These are phyloP conservation scores for Hydrocynus forskahlii DNA, from an alignment of 2,797 vertebrate genomes.

Conservation along the genomic window DNA sequence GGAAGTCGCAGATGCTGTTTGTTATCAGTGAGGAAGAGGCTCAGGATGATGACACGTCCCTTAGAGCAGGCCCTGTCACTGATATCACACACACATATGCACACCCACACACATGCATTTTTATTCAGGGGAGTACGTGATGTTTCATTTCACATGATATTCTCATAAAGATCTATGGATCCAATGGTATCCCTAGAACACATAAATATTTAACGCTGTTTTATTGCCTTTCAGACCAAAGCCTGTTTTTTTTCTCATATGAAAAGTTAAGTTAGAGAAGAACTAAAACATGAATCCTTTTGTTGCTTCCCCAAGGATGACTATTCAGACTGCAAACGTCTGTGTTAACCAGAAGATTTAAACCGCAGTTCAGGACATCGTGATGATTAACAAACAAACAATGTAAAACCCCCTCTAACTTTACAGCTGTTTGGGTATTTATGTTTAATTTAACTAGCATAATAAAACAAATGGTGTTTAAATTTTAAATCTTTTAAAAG, in stretches of 20 bases:
- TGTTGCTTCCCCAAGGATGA: not conserved
- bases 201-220: not conserved
- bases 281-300: not conserved
- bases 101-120: not conserved
- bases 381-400: not conserved
- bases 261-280: slow-evolving; percentile 4
- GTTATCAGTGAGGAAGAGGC: slow-evolving; percentile 44
- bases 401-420: not conserved
- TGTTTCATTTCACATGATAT: slow-evolving; percentile 1
- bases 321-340: not conserved
- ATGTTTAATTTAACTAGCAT: not conserved
- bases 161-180: not conserved
- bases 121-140: not conserved
- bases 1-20: slow-evolving; percentile 50
- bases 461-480: too few relatives aligned
- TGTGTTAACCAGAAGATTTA: not conserved
- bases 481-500: too few relatives aligned
- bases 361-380: not conserved
- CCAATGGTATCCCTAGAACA: not conserved
- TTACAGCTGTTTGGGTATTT: not conserved
- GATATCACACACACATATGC: not conserved
- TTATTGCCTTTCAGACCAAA: slow-evolving; percentile 3
- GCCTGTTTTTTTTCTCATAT: not conserved
- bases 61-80: slow-evolving; percentile 15
- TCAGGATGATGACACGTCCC: slow-evolving; percentile 15